These are phyloP conservation scores for Danaus plexippus DNA, from an alignment of 1,140 invertebrate genomes.

Conservation along the genomic window DNA sequence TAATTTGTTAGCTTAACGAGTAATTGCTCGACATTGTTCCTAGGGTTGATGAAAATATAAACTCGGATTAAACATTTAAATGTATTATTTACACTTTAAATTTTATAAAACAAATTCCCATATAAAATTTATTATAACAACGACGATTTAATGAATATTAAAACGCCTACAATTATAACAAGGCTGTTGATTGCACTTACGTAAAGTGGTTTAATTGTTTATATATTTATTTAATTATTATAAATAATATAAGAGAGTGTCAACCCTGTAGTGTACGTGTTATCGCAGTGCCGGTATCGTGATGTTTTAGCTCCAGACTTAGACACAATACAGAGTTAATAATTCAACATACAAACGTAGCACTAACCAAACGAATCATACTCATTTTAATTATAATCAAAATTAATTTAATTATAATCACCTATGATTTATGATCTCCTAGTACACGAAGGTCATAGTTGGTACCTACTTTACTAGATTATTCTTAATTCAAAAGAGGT, in stretches of 20 bases:
- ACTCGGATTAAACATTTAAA: slow-evolving; percentile 1
- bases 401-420: background rate
- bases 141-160: no score
- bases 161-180: no score
- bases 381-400: background rate
- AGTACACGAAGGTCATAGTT: no score
- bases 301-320: slow-evolving; percentile 34
- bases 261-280: slow-evolving; percentile 23
- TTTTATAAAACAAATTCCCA: background rate
- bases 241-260: background rate
- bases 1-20: slow-evolving; percentile 56
- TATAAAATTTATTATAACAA: no score
- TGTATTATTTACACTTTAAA: background rate
- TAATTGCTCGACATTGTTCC: slow-evolving; percentile 54
- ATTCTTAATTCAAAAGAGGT: no score
- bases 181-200: no score
- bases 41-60: slow-evolving; percentile 33
- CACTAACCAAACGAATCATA: background rate
- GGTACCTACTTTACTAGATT: no score
- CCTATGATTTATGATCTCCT: no score
- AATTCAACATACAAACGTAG: slow-evolving; percentile 1
- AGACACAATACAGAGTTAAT: slow-evolving; percentile 29
- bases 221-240: no score
- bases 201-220: no score
- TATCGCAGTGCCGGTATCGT: slow-evolving; percentile 8